Base-by-base conservation (phyloP, 2,888 invertebrate species). In the Gibbula magus region DNA sequence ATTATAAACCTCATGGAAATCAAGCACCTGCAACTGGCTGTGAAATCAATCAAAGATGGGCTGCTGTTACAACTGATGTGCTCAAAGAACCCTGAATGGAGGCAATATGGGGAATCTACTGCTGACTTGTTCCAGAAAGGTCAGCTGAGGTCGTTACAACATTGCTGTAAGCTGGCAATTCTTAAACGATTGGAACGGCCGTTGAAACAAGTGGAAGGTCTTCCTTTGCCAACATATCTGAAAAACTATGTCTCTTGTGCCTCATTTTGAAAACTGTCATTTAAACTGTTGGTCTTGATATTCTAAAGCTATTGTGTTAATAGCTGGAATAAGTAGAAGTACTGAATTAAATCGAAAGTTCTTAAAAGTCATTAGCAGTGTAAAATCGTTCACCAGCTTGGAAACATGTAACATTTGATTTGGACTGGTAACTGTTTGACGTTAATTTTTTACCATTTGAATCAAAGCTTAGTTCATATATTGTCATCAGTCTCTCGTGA, bases 71-170 rank as follows among this genome's bases (percentile, higher is more conserved):
- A 16, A 20, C 52, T 79, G 10, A 16, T 79, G 51, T 29, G 25
- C 22, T 52, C 61, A 2, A 18, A 73, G 4, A 10, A 32, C 5
- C 18, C 18, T 22, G 29, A 29, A 7, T n/a, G 39, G 16, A 66
- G 45, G 5, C 51, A 79, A 2, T 75, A 66, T 75, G 75, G 54
- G 10, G 45, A 51, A 29, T 39, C 29, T 2, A 22, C 75, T 35
- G 39, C 16, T 22, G 22, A 61, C 10, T 29, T 61, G n/a, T 66
- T 75, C 52, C 29, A 51, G 4, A 22, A 75, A 20, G 16, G 61
- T n/a, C 35, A 29, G 5, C n/a, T 74, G n/a, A 56, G 79, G 51
- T 79, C 79, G 2, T 51, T 79, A 8, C 75, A 56, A 53, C 79
- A 79, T 61, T n/a, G 32, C 4, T 75, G 75, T 66, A 79, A 79